These are phyloP conservation scores for Gisinianus flammeolus DNA, from an alignment of 2,888 invertebrate genomes.

Conservation along the genomic window DNA sequence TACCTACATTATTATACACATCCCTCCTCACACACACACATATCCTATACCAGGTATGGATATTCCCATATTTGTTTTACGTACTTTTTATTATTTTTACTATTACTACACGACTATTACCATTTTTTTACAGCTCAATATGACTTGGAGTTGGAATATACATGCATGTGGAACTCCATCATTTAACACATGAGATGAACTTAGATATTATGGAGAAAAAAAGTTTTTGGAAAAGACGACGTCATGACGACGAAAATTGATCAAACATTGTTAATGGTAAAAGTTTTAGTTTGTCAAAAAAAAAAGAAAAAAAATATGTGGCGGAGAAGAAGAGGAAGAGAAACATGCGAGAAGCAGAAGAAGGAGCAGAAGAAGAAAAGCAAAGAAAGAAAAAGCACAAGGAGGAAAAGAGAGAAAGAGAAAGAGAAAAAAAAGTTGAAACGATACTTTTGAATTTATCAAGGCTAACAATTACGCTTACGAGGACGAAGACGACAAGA, in stretches of 20 bases:
- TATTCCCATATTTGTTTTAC: too few relatives aligned
- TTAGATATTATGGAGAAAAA: background rate
- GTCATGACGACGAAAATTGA: slow-evolving; percentile 25
- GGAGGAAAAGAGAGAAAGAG: background rate
- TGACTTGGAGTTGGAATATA: too few relatives aligned
- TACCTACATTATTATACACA: too few relatives aligned
- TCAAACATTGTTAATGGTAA: slow-evolving; percentile 32
- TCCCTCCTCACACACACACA: too few relatives aligned
- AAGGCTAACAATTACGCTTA: slow-evolving; percentile 7
- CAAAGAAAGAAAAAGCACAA: background rate
- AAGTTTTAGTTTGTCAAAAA: slow-evolving; percentile 16
- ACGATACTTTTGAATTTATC: background rate
- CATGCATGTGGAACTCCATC: too few relatives aligned
- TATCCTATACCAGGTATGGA: too few relatives aligned
- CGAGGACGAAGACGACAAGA: slow-evolving; percentile 1
- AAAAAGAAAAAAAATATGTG: background rate
- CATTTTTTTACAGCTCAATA: too few relatives aligned
- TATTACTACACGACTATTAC: too few relatives aligned
- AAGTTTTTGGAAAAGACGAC: background rate
- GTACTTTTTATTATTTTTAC: too few relatives aligned
- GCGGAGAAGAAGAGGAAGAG: background rate
- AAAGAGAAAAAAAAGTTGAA: slow-evolving; percentile 8
- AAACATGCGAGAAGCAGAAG: background rate
- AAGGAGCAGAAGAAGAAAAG: background rate
- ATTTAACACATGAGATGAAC: background rate